Percentiles rank a stretch among this genome's conserved stretches.
phyloP scores from a whole-genome alignment of 2,113 vertebrate genomes.

The Ramphastos sulfuratus region DNA sequence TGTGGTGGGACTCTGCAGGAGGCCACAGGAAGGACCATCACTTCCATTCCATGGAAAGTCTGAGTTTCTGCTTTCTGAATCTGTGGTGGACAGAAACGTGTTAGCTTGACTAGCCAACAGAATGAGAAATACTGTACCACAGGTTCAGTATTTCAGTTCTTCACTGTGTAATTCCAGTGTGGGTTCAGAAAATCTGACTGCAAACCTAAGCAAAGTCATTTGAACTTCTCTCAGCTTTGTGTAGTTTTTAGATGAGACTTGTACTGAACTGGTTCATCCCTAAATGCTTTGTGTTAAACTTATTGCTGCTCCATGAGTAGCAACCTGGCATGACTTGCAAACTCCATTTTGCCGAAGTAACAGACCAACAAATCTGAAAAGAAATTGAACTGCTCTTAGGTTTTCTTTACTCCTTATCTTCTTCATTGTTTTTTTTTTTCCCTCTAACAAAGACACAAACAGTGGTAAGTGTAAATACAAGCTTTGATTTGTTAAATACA shows the following conservation, averaged over 20 bases:
- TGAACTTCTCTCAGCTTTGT: background rate
- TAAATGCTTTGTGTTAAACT: background rate
- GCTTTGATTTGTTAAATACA: conserved; percentile 82
- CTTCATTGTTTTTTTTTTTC: conserved; percentile 32
- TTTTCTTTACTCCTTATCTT: background rate
- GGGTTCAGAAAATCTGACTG: background rate
- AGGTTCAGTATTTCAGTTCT: background rate
- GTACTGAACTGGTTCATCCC: background rate
- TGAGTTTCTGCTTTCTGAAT: background rate
- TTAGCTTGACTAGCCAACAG: background rate
- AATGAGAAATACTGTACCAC: background rate
- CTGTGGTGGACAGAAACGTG: background rate
- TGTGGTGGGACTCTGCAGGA: background rate
- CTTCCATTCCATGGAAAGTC: background rate
- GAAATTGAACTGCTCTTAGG: background rate
- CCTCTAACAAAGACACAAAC: conserved; percentile 55
- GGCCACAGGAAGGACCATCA: background rate
- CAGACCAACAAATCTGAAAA: conserved; percentile 18
- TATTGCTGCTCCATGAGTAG: background rate
- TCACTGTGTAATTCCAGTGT: background rate
- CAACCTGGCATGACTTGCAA: background rate
- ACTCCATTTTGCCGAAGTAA: background rate
- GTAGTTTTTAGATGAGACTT: background rate
- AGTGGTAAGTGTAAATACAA: conserved; percentile 78
- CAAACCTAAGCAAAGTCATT: background rate